Evolutionary conservation across 1,140 invertebrate genomes (phyloP).

Genomic region (Plectrocnemia conspersa): DNA sequence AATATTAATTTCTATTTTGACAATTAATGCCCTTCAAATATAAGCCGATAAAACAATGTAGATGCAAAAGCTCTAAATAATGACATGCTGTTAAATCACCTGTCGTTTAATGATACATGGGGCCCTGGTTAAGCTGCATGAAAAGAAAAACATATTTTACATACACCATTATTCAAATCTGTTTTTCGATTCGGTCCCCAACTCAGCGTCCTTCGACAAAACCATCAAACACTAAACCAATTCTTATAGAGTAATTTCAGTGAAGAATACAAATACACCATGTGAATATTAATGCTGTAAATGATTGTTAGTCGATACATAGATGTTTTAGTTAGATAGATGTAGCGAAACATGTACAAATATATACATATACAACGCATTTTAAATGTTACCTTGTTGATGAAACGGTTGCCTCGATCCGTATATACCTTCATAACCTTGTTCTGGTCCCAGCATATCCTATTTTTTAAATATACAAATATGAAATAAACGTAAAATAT

Average conservation of each 20-base stretch:
- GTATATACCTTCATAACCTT: conserved; percentile 88
- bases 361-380: background rate
- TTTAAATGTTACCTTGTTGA: conserved; percentile 67
- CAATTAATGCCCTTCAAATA: too few species aligned
- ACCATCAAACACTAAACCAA: too few species aligned
- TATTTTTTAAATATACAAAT: conserved; percentile 56
- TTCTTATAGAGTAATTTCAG: too few species aligned
- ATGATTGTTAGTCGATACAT: too few species aligned
- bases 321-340: conserved; percentile 1
- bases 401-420: conserved; percentile 67
- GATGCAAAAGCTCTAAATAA: too few species aligned
- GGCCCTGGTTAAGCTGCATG: conserved; percentile 55
- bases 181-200: too few species aligned
- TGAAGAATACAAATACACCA: too few species aligned
- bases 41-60: too few species aligned
- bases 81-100: conserved; percentile 45
- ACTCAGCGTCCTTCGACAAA: too few species aligned
- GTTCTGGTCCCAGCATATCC: conserved; percentile 89
- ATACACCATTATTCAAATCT: conserved; percentile 1
- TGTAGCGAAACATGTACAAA: conserved; percentile 9
- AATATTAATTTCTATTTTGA: too few species aligned
- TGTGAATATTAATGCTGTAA: too few species aligned
- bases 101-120: conserved; percentile 53
- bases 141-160: conserved; percentile 42
- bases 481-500: too few species aligned